Conservation (phyloP, 2,797 vertebrate genomes). For the Pelobates cultripes region DNA sequence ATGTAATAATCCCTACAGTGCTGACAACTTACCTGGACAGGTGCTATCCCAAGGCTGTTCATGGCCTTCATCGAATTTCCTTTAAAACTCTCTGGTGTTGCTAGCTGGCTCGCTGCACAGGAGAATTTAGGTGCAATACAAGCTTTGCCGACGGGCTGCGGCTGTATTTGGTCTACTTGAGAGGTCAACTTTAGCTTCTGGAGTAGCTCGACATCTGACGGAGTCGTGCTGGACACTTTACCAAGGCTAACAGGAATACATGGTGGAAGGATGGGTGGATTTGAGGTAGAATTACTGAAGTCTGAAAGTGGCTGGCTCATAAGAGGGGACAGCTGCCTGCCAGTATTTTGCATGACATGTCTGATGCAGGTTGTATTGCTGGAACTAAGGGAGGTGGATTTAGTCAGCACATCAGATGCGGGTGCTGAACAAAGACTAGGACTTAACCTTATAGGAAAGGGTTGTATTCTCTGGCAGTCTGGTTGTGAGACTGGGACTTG, state of each 20-base stretch:
- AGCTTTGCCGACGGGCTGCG: conserved; percentile 78
- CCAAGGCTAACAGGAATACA: conserved; percentile 60
- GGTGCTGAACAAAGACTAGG: conserved; percentile 76
- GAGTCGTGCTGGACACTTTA: conserved; percentile 63
- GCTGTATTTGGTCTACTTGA: conserved; percentile 74
- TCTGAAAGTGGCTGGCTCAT: conserved; percentile 74
- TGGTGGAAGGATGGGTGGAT: conserved; percentile 67
- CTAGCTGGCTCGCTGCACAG: conserved; percentile 75
- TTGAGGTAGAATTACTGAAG: conserved; percentile 63
- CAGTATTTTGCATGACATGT: conserved; percentile 71
- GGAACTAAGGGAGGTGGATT: conserved; percentile 66
- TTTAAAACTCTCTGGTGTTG: conserved; percentile 92
- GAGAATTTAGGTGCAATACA: conserved; percentile 80
- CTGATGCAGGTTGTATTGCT: conserved; percentile 59
- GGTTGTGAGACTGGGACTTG: conserved; percentile 76
- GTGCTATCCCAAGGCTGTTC: conserved; percentile 70
- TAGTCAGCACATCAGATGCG: conserved; percentile 69
- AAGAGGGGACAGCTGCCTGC: conserved; percentile 80
- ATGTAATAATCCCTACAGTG: too few species aligned
- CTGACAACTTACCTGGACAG: conserved; percentile 71
- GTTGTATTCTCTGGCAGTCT: conserved; percentile 65
- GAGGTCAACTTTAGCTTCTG: conserved; percentile 83
- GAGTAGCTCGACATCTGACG: conserved; percentile 78
- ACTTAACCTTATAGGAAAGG: conserved; percentile 72
- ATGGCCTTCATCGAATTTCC: conserved; percentile 71